Evolutionary conservation across 2,888 invertebrate genomes (phyloP).

Genomic region (Ophraella communa): DNA sequence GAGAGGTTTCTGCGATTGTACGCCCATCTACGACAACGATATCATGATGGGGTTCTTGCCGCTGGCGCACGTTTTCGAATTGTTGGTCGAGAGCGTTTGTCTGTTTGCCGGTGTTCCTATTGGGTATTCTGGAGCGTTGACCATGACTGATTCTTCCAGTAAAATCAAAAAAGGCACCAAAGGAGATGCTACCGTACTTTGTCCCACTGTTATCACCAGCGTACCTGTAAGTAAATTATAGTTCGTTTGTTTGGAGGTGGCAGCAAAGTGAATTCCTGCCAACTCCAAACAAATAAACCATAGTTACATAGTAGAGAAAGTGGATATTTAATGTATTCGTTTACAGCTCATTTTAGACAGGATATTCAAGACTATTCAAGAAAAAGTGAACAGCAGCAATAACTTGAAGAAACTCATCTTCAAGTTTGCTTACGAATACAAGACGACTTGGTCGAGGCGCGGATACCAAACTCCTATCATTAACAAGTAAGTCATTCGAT

Average conservation of each 20-base stretch:
- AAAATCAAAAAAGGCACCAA: conserved; percentile 94
- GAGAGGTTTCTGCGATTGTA: conserved; percentile 80
- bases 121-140: conserved; percentile 95
- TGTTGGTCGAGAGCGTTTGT: conserved; percentile 89
- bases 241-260: no score
- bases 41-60: conserved; percentile 95
- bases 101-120: conserved; percentile 87
- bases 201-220: conserved; percentile 93
- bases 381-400: conserved; percentile 87
- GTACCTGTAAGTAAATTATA: conserved; percentile 83
- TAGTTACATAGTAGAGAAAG: not conserved
- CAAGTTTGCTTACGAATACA: conserved; percentile 94
- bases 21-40: conserved; percentile 76
- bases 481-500: conserved; percentile 68
- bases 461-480: conserved; percentile 84
- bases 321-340: conserved; percentile 9
- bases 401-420: conserved; percentile 83
- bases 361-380: conserved; percentile 95
- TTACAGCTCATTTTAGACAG: conserved; percentile 91
- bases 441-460: conserved; percentile 81
- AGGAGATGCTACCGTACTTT: conserved; percentile 91
- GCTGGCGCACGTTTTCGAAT: conserved; percentile 95
- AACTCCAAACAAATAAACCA: not conserved
- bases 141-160: conserved; percentile 90
- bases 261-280: not conserved